phyloP scores from a whole-genome alignment of 2,888 invertebrate genomes.

The Trilocha varians region DNA sequence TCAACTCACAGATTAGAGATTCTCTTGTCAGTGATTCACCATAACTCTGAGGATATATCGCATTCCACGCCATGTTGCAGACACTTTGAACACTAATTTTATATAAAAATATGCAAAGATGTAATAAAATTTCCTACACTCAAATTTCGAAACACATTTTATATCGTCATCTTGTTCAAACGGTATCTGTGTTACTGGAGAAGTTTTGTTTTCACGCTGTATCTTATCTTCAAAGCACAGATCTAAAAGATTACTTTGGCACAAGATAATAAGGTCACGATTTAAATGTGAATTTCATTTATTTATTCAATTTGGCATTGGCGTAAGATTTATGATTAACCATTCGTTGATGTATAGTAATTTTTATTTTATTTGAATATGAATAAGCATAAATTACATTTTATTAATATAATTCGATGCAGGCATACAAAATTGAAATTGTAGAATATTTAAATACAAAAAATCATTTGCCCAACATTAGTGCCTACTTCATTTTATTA shows the following conservation, averaged over 20 bases:
- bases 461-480: no score
- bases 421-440: no score
- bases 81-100: not conserved
- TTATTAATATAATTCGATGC: no score
- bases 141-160: not conserved
- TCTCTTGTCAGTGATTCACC: slow-evolving; percentile 9
- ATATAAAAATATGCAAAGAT: not conserved
- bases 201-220: not conserved
- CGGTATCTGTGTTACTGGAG: not conserved
- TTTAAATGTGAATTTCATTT: not conserved
- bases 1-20: slow-evolving; percentile 13
- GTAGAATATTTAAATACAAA: no score
- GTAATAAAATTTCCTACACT: not conserved
- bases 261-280: not conserved
- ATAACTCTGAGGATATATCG: slow-evolving; percentile 13
- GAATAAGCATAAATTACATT: no score
- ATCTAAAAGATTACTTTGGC: not conserved
- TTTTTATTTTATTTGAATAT: no score
- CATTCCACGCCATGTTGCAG: slow-evolving; percentile 12
- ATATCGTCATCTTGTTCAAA: not conserved
- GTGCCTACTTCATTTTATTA: no score
- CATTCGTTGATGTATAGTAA: no score
- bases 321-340: no score
- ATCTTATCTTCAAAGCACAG: not conserved
- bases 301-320: not conserved